A percentile compares a stretch with the other conserved stretches of the same genome.
Evolutionary conservation across 2,113 vertebrate species (phyloP).

Genomic region (Gallinago jamesoni): DNA sequence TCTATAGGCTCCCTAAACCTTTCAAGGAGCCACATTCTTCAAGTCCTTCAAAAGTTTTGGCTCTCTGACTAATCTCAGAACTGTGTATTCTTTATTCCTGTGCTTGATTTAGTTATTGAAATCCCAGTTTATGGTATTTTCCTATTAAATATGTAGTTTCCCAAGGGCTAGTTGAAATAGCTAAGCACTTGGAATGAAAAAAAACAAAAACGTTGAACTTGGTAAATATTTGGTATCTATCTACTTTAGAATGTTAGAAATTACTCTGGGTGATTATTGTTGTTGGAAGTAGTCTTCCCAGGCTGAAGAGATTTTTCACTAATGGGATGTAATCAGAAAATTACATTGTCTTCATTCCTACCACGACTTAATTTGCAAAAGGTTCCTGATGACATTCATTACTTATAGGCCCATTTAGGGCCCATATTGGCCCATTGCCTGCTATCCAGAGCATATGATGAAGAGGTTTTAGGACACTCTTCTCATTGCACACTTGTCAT

Average conservation of each 20-base stretch:
- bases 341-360: neutral
- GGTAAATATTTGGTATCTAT: neutral
- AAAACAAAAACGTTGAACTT: neutral
- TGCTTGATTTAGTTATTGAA: slow-evolving; percentile 17
- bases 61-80: neutral
- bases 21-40: neutral
- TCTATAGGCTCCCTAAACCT: neutral
- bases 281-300: neutral
- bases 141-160: neutral
- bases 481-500: neutral
- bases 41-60: neutral
- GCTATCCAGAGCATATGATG: neutral
- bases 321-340: neutral
- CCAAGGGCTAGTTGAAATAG: neutral
- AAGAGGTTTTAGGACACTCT: neutral
- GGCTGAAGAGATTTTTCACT: neutral
- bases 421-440: neutral
- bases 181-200: neutral
- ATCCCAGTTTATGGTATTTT: slow-evolving; percentile 11
- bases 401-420: neutral
- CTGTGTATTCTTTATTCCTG: neutral
- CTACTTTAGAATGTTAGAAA: neutral
- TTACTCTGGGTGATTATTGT: neutral
- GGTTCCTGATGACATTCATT: neutral
- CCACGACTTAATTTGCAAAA: neutral